Percentiles rank a stretch among this genome's conserved stretches.
Conservation (phyloP, 2,888 invertebrate species). For the Stenichneumon culpator region DNA sequence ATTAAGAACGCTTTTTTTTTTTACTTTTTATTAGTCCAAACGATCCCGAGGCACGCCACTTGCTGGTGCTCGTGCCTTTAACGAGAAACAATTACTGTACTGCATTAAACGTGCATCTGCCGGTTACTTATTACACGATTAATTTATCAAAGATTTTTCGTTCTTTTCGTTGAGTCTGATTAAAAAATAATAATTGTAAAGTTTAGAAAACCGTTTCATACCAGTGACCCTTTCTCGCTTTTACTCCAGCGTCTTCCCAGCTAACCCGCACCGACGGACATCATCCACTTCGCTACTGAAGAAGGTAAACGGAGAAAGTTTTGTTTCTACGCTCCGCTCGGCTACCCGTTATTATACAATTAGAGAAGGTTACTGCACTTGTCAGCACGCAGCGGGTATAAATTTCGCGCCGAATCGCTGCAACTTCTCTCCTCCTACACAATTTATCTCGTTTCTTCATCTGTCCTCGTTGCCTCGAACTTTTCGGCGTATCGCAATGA, state of each 20-base stretch:
- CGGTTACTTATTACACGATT: constrained; percentile 7
- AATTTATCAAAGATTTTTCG: constrained; percentile 22
- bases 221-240: constrained; percentile 55
- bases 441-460: constrained; percentile 33
- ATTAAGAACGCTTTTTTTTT: background rate
- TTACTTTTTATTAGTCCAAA: constrained; percentile 1
- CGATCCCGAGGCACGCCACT: background rate
- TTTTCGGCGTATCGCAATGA: background rate
- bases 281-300: constrained; percentile 60
- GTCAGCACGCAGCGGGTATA: constrained; percentile 50
- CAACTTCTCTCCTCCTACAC: constrained; percentile 9
- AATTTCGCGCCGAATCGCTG: constrained; percentile 20
- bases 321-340: constrained; percentile 65
- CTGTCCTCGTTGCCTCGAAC: background rate
- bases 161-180: background rate
- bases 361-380: constrained; percentile 64
- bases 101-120: background rate
- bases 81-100: constrained; percentile 16
- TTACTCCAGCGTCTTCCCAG: constrained; percentile 46
- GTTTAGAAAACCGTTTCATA: constrained; percentile 47
- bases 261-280: constrained; percentile 11
- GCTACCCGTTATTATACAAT: constrained; percentile 68
- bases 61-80: background rate
- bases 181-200: constrained; percentile 7
- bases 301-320: constrained; percentile 76